A percentile compares a stretch with the other conserved stretches of the same genome.
These are phyloP conservation scores for Apteryx mantelli DNA, from an alignment of 2,113 vertebrate species.

Conservation along the genomic window DNA sequence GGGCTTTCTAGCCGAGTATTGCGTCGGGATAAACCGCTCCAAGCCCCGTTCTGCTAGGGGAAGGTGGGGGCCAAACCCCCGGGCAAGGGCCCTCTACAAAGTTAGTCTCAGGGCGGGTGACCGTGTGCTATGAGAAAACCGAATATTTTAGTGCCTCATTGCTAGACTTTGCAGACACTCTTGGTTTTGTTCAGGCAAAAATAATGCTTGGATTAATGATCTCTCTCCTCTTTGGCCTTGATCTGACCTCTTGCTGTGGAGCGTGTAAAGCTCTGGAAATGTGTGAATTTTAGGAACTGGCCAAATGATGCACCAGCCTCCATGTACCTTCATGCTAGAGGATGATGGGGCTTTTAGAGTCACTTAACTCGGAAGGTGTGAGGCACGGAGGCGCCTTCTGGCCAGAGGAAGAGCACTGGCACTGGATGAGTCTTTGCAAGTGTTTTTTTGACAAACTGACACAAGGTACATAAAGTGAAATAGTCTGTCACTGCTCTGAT, in stretches of 20 bases:
- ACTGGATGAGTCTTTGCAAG: neutral
- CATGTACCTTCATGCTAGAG: rapidly evolving
- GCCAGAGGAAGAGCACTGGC: neutral
- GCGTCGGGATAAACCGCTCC: neutral
- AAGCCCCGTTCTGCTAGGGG: no score
- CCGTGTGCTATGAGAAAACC: neutral
- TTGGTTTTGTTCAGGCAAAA: neutral
- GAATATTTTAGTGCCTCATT: neutral
- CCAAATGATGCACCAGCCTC: neutral
- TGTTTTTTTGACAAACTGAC: neutral
- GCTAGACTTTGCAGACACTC: neutral
- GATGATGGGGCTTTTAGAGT: neutral
- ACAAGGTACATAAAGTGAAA: neutral
- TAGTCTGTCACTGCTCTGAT: neutral
- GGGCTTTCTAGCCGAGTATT: rapidly evolving
- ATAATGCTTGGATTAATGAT: neutral
- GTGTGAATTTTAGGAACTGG: neutral
- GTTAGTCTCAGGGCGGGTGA: neutral
- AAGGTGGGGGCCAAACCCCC: neutral
- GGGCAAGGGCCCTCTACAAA: neutral
- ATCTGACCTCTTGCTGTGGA: rapidly evolving
- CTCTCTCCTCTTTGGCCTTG: neutral
- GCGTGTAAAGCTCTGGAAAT: neutral
- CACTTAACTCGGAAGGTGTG: rapidly evolving
- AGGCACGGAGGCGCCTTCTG: neutral